These are phyloP conservation scores for Drosophila lutescens DNA, from an alignment of 2,888 invertebrate species.

Conservation along the genomic window DNA sequence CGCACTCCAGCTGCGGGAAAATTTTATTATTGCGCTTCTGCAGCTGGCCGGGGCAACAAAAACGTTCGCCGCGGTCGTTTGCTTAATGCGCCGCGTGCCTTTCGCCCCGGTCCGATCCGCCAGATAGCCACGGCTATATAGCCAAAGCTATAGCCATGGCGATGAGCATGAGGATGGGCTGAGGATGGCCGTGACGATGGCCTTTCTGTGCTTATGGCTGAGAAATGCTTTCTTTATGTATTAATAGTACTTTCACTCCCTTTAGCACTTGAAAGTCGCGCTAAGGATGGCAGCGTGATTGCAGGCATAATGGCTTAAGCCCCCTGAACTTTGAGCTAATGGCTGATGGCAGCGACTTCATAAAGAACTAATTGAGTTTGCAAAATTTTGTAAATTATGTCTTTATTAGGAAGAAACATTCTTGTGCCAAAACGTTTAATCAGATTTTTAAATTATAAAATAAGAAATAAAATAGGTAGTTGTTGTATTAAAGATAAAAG, in stretches of 20 bases:
- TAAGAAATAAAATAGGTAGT: no score
- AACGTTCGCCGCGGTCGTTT: slow-evolving; percentile 66
- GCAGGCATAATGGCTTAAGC: neutral
- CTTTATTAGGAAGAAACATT: neutral
- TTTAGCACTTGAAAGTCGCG: slow-evolving; percentile 61
- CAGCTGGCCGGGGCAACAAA: slow-evolving; percentile 46
- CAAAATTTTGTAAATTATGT: neutral
- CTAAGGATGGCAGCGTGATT: slow-evolving; percentile 42
- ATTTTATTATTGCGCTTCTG: slow-evolving; percentile 74
- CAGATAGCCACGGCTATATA: slow-evolving; percentile 21
- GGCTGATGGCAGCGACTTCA: slow-evolving; percentile 13
- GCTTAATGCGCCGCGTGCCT: slow-evolving; percentile 70
- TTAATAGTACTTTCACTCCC: slow-evolving; percentile 70
- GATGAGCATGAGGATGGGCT: slow-evolving; percentile 8
- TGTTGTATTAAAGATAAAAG: no score
- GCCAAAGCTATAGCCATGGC: neutral
- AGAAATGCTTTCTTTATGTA: slow-evolving; percentile 76
- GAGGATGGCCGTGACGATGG: slow-evolving; percentile 56
- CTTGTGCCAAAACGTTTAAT: no score
- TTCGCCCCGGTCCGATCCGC: slow-evolving; percentile 32
- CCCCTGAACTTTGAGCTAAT: slow-evolving; percentile 3
- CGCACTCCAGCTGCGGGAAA: slow-evolving; percentile 27
- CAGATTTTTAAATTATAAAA: no score
- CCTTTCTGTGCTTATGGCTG: slow-evolving; percentile 75
- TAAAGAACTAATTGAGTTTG: slow-evolving; percentile 8